A percentile compares a stretch with the other conserved stretches of the same genome.
Evolutionary conservation across 2,797 vertebrate genomes (phyloP).

Genomic region (Pseudochaenichthys georgianus): DNA sequence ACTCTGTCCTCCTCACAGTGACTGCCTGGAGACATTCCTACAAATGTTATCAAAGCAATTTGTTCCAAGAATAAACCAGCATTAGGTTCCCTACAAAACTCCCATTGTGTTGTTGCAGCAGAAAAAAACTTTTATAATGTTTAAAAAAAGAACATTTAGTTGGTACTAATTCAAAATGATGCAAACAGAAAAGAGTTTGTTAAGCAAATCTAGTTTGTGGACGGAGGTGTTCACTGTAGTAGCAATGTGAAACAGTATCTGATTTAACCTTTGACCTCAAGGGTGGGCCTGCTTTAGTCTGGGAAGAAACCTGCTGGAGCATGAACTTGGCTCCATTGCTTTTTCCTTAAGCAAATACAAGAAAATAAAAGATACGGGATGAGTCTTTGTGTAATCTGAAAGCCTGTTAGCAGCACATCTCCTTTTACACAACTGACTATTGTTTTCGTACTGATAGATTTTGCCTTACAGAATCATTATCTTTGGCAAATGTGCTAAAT

Average conservation of each 20-base stretch:
- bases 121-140: slow-evolving; percentile 38
- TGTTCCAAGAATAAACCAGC: slow-evolving; percentile 46
- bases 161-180: slow-evolving; percentile 25
- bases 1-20: slow-evolving; percentile 51
- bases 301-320: slow-evolving; percentile 14
- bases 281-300: background rate
- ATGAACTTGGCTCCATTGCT: background rate
- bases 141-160: slow-evolving; percentile 27
- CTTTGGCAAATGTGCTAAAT: slow-evolving; percentile 65
- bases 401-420: slow-evolving; percentile 46
- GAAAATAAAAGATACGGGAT: slow-evolving; percentile 10
- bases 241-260: background rate
- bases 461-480: slow-evolving; percentile 19
- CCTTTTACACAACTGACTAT: slow-evolving; percentile 18
- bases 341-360: slow-evolving; percentile 16
- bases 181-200: slow-evolving; percentile 45
- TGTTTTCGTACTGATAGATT: slow-evolving; percentile 24
- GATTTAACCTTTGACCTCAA: slow-evolving; percentile 48
- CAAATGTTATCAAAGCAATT: slow-evolving; percentile 62
- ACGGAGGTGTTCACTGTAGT: background rate
- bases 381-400: slow-evolving; percentile 19
- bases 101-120: slow-evolving; percentile 56
- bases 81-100: slow-evolving; percentile 54
- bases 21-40: slow-evolving; percentile 49
- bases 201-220: slow-evolving; percentile 8